phyloP scores from a whole-genome alignment of 2,113 vertebrate species.

The Tupaia tana region DNA sequence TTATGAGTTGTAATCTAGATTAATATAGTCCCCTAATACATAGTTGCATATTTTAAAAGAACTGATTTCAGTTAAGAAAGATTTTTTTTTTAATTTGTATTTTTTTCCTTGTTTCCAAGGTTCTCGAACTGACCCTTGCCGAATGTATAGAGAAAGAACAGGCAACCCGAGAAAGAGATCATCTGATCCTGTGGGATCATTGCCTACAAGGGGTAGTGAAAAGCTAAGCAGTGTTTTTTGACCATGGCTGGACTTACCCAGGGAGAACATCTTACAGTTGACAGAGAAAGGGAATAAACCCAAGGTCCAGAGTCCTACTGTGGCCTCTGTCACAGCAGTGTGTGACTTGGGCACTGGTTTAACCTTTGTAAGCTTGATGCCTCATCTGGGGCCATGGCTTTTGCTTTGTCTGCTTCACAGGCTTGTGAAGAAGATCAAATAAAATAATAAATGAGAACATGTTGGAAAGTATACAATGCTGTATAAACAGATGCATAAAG shows the following conservation, averaged over 20 bases:
- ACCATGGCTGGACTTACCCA: neutral
- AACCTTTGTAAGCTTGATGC: slow-evolving; percentile 47
- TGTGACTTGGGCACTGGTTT: slow-evolving; percentile 37
- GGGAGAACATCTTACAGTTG: neutral
- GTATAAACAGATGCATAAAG: neutral
- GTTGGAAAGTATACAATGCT: neutral
- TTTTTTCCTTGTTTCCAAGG: neutral
- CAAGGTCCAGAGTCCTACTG: neutral
- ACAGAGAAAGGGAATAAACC: slow-evolving; percentile 45
- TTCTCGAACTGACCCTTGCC: slow-evolving; percentile 1
- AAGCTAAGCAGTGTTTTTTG: neutral
- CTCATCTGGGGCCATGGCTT: neutral
- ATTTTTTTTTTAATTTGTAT: neutral
- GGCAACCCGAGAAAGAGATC: neutral
- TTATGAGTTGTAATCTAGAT: slow-evolving; percentile 17
- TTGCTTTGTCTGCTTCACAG: slow-evolving; percentile 19
- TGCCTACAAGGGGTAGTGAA: neutral
- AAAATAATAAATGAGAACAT: neutral
- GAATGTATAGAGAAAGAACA: slow-evolving; percentile 35
- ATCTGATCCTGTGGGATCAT: neutral
- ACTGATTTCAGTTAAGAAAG: neutral
- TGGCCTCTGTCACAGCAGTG: neutral
- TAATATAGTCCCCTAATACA: neutral
- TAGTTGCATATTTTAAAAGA: neutral
- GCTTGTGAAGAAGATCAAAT: slow-evolving; percentile 36